Base-by-base conservation (phyloP, 2,888 invertebrate genomes). In the Bimastos eiseni region DNA sequence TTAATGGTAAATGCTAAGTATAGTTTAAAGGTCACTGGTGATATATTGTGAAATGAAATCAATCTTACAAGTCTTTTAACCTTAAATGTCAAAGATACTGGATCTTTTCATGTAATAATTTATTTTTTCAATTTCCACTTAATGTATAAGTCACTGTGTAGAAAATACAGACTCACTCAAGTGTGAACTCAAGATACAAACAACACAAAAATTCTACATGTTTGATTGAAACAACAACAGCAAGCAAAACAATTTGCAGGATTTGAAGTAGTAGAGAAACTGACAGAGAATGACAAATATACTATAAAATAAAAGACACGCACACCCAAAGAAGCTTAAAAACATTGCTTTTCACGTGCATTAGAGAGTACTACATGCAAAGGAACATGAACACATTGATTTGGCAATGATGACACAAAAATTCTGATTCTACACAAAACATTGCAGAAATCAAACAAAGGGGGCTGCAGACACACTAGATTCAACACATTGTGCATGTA, bases 181-280 rank as follows among this genome's bases (percentile, higher is more conserved):
- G 6, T 70, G 70, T n/a, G 30, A 8, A n/a, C 11, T 30, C 70
- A 70, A 70, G 70, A n/a, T n/a, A 70, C n/a, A n/a, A 70, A n/a
- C 30, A 70, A 70, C n/a, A n/a, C 70, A n/a, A 11, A 70, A 70
- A n/a, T 70, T 70, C n/a, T n/a, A 70, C 70, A n/a, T 70, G n/a
- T 70, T 70, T 70, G 70, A 70, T 70, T 70, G 70, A n/a, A n/a
- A n/a, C 17, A 70, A 70, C 70, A 70, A 70, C 70, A 70, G 70
- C 70, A 70, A n/a, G 70, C 70, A 70, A 70, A 70, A 70, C 70
- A 70, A n/a, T 70, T 70, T 70, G 70, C 70, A 70, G 70, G 70
- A n/a, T 70, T 70, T n/a, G 24, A n/a, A n/a, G 70, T 30, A 70
- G 70, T 70, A 70, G 0, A 70, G n/a, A 70, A 70, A 70, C 70